Conservation (phyloP, 2,113 vertebrate genomes). For the Cephalopterus ornatus region DNA sequence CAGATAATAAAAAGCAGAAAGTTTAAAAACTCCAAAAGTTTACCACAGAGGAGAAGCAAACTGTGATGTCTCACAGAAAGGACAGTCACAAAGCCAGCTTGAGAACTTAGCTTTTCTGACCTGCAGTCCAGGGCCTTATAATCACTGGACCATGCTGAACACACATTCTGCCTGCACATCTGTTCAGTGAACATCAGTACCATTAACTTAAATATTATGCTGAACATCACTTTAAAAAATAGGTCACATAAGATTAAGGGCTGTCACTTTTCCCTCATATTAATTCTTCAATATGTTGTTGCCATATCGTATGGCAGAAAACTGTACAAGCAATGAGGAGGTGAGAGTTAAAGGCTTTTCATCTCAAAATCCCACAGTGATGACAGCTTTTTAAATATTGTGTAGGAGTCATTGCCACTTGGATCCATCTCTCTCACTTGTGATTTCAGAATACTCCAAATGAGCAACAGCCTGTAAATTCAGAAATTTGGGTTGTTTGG, state of each 20-base stretch:
- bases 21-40: not conserved
- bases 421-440: not conserved
- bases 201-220: not conserved
- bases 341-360: not conserved
- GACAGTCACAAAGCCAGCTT: not conserved
- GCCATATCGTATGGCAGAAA: not conserved
- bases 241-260: not conserved
- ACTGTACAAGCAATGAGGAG: not conserved
- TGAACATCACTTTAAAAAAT: not conserved
- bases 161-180: not conserved
- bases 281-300: not conserved
- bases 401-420: not conserved
- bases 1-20: not conserved
- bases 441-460: not conserved
- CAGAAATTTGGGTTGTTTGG: not conserved
- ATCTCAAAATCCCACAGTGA: not conserved
- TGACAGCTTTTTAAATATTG: not conserved
- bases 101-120: not conserved
- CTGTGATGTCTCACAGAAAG: not conserved
- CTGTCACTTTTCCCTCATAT: not conserved
- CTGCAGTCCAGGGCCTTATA: not conserved
- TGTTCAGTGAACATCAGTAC: not conserved
- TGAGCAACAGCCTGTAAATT: constrained; percentile 20
- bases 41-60: not conserved
- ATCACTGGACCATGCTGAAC: not conserved